Evolutionary conservation across 2,888 invertebrate genomes (phyloP).

Genomic region (Dusona sp.): DNA sequence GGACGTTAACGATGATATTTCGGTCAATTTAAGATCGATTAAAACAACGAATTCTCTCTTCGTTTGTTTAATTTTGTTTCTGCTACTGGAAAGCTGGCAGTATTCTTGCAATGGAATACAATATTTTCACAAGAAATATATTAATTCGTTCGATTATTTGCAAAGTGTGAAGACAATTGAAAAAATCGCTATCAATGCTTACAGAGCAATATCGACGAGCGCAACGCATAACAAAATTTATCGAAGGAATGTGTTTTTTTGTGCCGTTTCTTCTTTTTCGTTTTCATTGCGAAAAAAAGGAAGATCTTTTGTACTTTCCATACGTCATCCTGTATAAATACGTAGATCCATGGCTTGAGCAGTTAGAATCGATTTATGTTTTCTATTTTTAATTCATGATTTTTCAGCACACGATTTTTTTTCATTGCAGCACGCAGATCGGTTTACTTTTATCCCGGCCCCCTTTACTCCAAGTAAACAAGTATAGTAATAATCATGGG

Average conservation of each 20-base stretch:
- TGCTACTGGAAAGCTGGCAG: slow-evolving; percentile 52
- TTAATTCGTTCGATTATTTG: not conserved
- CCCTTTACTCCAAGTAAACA: slow-evolving; percentile 9
- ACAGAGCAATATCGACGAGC: not conserved
- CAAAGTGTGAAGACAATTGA: slow-evolving; percentile 12
- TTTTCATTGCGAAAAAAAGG: slow-evolving; percentile 62
- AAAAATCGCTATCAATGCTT: not conserved
- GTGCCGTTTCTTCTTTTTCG: slow-evolving; percentile 26
- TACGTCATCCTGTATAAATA: slow-evolving; percentile 69
- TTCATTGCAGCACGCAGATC: not conserved
- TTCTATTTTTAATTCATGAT: slow-evolving; percentile 48
- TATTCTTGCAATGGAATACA: slow-evolving; percentile 19
- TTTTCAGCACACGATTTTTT: slow-evolving; percentile 9
- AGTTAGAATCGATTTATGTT: slow-evolving; percentile 68
- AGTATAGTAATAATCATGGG: not conserved
- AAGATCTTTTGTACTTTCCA: slow-evolving; percentile 79
- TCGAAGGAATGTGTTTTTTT: slow-evolving; percentile 52
- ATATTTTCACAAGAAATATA: not conserved
- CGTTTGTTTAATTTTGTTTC: slow-evolving; percentile 12
- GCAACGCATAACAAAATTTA: slow-evolving; percentile 40
- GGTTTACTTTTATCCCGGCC: slow-evolving; percentile 11
- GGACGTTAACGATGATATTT: slow-evolving; percentile 52
- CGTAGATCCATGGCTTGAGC: slow-evolving; percentile 73
- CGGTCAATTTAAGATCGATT: slow-evolving; percentile 45
- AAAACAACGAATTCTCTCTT: slow-evolving; percentile 30